Percentiles rank a stretch among this genome's conserved stretches.
Evolutionary conservation across 2,888 invertebrate genomes (phyloP).

Genomic region (Nematopogon swammerdamellus): DNA sequence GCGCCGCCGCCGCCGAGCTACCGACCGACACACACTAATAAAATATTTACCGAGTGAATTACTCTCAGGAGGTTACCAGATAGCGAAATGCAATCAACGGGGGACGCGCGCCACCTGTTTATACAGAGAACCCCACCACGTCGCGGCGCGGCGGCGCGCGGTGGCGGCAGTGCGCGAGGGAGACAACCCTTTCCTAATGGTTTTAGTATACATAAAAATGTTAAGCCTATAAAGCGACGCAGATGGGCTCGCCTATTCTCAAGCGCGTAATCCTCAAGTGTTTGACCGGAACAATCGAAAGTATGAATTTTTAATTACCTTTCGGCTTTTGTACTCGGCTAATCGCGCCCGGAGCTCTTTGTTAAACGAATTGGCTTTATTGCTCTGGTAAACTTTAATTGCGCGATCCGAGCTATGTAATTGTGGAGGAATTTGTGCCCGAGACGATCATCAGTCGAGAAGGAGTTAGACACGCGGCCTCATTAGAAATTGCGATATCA

Average conservation of each 20-base stretch:
- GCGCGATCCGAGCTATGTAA: slow-evolving; percentile 12
- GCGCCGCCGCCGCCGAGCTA: not conserved
- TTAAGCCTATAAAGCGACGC: not conserved
- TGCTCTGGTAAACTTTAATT: slow-evolving; percentile 4
- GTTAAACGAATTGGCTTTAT: slow-evolving; percentile 1
- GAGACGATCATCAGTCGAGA: too few species aligned
- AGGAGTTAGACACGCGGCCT: too few species aligned
- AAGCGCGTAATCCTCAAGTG: slow-evolving; percentile 15
- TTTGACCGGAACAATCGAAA: slow-evolving; percentile 16
- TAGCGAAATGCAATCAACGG: slow-evolving; percentile 11
- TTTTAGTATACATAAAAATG: slow-evolving; percentile 6
- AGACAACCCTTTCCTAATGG: slow-evolving; percentile 10
- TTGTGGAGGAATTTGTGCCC: not conserved
- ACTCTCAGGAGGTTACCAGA: slow-evolving; percentile 22
- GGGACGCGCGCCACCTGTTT: slow-evolving; percentile 16
- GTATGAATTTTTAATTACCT: slow-evolving; percentile 7
- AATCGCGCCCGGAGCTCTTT: not conserved
- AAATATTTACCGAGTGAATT: slow-evolving; percentile 30
- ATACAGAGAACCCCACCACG: slow-evolving; percentile 11
- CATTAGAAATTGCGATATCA: too few species aligned
- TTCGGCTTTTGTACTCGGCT: slow-evolving; percentile 1
- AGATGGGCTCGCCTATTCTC: slow-evolving; percentile 2
- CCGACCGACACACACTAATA: slow-evolving; percentile 16
- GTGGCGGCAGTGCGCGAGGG: too few species aligned
- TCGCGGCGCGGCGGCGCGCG: too few species aligned